Base-by-base conservation (phyloP, 2,888 invertebrate species). In the Drosophila hawaiiensis region DNA sequence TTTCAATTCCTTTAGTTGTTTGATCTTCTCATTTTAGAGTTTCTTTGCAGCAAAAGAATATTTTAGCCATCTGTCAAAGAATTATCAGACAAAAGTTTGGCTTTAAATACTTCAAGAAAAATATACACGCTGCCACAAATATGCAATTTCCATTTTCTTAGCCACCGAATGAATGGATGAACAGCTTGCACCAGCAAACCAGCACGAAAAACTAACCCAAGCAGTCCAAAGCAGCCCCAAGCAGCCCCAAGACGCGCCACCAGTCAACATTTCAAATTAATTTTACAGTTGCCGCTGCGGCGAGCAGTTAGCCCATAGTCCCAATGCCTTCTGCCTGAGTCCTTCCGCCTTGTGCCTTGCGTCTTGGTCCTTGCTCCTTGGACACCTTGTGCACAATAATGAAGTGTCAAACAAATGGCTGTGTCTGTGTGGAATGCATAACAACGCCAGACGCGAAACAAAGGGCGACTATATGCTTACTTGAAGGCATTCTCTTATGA, bases 371-470 rank as follows among this genome's bases (percentile, higher is more conserved):
- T 43, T 37, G 55, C 37, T 62, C 69, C 62, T 35, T 16, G 47
- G 22, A 56, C 69, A 68, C 81, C 81, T 79, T 73, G 68, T 63
- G 83, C 56, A 75, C 86, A 29, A 73, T 84, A 84, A 84, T 89
- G 86, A 84, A 86, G 86, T 86, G 78, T 84, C 89, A 83, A 89
- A 89, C 83, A 86, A 84, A 89, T 89, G 81, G 86, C 83, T 60
- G 60, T 29, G 54, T 59, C 78, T 69, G 74, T 74, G 74, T 66
- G 62, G 56, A 29, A 54, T 50, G 69, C 78, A 72, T 58, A 53
- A 28, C 63, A 58, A 54, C 61, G 28, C 14, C 59, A 53, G 61
- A 43, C 56, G 55, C 62, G 33, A 33, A 60, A 80, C 68, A 68
- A 73, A 69, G 41, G 68, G 55, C 60, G 47, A 28, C 14, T 47